phyloP scores from a whole-genome alignment of 2,113 vertebrate species.

The Pagrus major region DNA sequence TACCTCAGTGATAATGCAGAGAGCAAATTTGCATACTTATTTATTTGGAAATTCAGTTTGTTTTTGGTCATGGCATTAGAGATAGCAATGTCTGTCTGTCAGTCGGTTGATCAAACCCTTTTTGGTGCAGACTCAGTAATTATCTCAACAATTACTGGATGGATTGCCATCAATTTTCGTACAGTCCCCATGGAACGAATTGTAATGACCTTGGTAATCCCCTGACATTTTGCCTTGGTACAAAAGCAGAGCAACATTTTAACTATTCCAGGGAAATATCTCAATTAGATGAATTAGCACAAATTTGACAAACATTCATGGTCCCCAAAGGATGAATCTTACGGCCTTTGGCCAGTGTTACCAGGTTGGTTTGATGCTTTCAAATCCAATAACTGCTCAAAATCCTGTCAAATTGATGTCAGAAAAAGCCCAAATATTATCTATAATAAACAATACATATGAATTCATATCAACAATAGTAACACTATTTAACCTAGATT shows the following conservation, averaged over 20 bases:
- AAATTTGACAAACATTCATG: not conserved
- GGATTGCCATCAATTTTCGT: not conserved
- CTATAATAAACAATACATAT: no score
- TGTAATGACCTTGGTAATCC: not conserved
- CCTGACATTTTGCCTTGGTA: not conserved
- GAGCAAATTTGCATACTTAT: no score
- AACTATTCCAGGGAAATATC: not conserved
- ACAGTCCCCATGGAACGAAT: not conserved
- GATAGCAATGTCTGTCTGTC: not conserved
- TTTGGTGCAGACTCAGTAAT: not conserved
- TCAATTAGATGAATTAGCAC: not conserved
- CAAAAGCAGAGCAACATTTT: not conserved
- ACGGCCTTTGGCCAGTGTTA: not conserved
- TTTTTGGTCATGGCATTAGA: not conserved
- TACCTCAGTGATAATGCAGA: no score
- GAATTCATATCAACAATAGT: no score
- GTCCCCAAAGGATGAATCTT: not conserved
- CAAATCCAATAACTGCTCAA: no score
- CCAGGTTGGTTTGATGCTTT: no score
- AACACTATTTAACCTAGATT: no score
- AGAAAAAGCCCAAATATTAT: no score
- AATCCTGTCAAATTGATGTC: no score
- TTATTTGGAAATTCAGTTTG: no score
- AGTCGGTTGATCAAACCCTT: not conserved
- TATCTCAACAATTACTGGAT: not conserved